Evolutionary conservation across 2,797 vertebrate genomes (phyloP).

Genomic region (Mastacembelus armatus): DNA sequence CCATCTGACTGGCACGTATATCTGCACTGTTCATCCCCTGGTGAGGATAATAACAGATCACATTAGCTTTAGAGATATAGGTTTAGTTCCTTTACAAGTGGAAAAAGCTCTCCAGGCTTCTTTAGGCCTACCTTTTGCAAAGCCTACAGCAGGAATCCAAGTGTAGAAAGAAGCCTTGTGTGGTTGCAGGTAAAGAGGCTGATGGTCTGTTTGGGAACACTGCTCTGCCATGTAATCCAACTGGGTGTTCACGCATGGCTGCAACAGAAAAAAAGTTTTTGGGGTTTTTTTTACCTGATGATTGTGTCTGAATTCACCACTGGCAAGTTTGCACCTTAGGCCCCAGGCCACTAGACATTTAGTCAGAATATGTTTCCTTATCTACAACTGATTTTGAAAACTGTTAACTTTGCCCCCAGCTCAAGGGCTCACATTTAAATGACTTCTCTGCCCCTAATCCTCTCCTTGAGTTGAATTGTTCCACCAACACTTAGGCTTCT

Average conservation of each 20-base stretch:
- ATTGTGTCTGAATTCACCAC: background rate
- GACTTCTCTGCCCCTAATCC: background rate
- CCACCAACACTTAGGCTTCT: background rate
- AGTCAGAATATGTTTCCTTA: conserved; percentile 2
- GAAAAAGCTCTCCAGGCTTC: background rate
- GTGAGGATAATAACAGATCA: background rate
- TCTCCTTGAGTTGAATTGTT: background rate
- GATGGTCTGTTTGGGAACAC: conserved; percentile 87
- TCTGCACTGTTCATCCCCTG: conserved; percentile 91
- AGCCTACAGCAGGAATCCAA: conserved; percentile 89
- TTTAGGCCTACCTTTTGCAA: conserved; percentile 83
- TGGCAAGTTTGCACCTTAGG: background rate
- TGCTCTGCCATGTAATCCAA: conserved; percentile 93
- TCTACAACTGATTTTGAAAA: background rate
- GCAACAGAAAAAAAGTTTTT: conserved; percentile 11
- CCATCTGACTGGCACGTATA: conserved; percentile 89
- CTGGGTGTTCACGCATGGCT: conserved; percentile 89
- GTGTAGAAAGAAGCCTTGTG: conserved; percentile 83
- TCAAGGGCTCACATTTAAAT: conserved; percentile 20
- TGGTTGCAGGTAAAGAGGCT: conserved; percentile 83
- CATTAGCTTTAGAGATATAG: background rate
- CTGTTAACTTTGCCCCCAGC: background rate
- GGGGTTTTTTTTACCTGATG: background rate
- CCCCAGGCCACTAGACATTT: background rate
- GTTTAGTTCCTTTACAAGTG: background rate